Percentiles rank a stretch among this genome's conserved stretches.
Conservation (phyloP, 1,140 invertebrate species). For the Galleria mellonella region DNA sequence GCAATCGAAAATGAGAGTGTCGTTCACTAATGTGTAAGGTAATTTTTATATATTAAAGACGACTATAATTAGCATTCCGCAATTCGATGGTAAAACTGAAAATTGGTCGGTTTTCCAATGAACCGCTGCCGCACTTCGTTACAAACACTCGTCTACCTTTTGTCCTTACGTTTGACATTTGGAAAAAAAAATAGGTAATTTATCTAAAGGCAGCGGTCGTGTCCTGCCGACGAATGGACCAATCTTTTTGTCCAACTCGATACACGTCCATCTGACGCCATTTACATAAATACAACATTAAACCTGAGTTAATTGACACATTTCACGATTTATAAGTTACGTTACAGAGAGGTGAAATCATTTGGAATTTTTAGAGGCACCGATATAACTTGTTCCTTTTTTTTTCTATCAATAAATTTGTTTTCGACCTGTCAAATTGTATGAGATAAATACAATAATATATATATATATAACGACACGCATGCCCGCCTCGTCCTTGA, state of each 20-base stretch:
- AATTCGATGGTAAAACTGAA: too few relatives aligned
- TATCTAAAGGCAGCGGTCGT: slow-evolving; percentile 28
- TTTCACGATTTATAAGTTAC: slow-evolving; percentile 50
- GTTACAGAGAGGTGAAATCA: slow-evolving; percentile 33
- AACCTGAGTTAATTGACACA: slow-evolving; percentile 57
- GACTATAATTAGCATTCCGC: too few relatives aligned
- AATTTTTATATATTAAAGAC: too few relatives aligned
- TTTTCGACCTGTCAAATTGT: slow-evolving; percentile 14
- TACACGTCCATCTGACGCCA: slow-evolving; percentile 38
- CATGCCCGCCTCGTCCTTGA: neutral
- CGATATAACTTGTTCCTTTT: slow-evolving; percentile 31
- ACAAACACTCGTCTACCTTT: neutral
- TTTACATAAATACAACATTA: slow-evolving; percentile 64
- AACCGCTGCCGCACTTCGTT: too few relatives aligned
- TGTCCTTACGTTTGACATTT: slow-evolving; percentile 26
- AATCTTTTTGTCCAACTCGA: slow-evolving; percentile 21
- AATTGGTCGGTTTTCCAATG: too few relatives aligned
- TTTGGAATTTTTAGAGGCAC: slow-evolving; percentile 36
- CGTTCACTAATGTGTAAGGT: too few relatives aligned
- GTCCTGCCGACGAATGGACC: too few relatives aligned
- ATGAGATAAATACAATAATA: slow-evolving; percentile 12
- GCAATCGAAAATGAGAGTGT: too few relatives aligned
- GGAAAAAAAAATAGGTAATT: slow-evolving; percentile 28
- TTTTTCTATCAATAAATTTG: slow-evolving; percentile 25
- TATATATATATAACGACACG: neutral